These are phyloP conservation scores for Gila robusta DNA, from an alignment of 2,797 vertebrate species.

Conservation along the genomic window DNA sequence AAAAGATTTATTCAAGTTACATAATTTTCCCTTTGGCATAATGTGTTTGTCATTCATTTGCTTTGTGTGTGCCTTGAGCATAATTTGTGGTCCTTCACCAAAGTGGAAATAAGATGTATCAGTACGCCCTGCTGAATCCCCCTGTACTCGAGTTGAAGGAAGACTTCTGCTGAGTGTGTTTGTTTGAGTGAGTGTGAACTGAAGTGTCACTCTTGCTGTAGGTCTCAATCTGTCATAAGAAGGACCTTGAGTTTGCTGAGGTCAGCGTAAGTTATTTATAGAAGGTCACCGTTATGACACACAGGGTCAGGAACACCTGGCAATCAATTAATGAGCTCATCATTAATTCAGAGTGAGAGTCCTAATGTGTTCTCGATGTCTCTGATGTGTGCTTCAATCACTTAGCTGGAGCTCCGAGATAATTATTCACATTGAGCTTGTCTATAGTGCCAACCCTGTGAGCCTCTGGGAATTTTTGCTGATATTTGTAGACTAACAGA, in stretches of 20 bases:
- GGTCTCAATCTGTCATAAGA: slow-evolving; percentile 19
- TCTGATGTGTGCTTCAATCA: slow-evolving; percentile 33
- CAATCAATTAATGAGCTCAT: slow-evolving; percentile 31
- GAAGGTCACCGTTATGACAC: slow-evolving; percentile 24
- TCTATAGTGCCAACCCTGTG: slow-evolving; percentile 6
- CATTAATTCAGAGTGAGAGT: slow-evolving; percentile 38
- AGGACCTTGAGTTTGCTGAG: slow-evolving; percentile 15
- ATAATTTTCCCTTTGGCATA: neutral
- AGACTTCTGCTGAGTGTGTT: slow-evolving; percentile 20
- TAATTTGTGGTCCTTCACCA: slow-evolving; percentile 19
- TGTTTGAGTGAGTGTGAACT: slow-evolving; percentile 15
- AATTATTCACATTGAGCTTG: slow-evolving; percentile 35
- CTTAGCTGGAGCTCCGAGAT: slow-evolving; percentile 8
- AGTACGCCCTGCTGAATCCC: slow-evolving; percentile 17
- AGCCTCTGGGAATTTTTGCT: slow-evolving; percentile 9
- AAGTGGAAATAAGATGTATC: slow-evolving; percentile 36
- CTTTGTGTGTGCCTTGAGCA: slow-evolving; percentile 27
- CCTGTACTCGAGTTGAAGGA: neutral
- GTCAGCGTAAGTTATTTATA: slow-evolving; percentile 28
- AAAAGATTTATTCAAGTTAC: neutral
- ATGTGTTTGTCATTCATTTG: slow-evolving; percentile 30
- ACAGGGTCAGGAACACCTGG: slow-evolving; percentile 21
- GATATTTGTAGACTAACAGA: slow-evolving; percentile 1
- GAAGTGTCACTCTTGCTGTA: slow-evolving; percentile 13
- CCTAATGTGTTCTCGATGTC: slow-evolving; percentile 41